Evolutionary conservation across 2,113 vertebrate species (phyloP).

Genomic region (Pachycephala philippinensis): DNA sequence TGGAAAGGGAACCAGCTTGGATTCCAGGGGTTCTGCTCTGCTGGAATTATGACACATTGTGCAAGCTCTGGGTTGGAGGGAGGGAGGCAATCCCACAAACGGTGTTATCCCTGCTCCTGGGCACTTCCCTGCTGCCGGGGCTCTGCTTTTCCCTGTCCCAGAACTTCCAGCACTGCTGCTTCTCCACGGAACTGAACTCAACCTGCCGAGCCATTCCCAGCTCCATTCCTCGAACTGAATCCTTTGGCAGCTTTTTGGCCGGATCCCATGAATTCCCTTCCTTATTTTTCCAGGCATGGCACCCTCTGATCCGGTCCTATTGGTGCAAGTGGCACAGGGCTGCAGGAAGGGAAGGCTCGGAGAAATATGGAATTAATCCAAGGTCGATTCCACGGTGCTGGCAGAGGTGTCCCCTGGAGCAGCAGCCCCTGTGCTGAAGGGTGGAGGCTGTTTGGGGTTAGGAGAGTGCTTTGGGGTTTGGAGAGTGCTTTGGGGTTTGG

Average conservation of each 20-base stretch:
- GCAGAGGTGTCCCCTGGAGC: not conserved
- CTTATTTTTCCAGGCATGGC: not conserved
- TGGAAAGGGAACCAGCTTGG: not conserved
- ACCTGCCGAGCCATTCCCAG: not conserved
- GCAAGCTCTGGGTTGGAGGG: not conserved
- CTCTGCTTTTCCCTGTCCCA: not conserved
- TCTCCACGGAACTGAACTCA: rapidly evolving
- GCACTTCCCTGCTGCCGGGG: not conserved
- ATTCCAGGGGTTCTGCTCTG: not conserved
- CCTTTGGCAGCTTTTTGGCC: not conserved
- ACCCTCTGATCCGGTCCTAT: rapidly evolving
- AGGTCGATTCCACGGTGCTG: not conserved
- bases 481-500: not conserved
- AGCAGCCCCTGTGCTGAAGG: not conserved
- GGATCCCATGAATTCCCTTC: not conserved
- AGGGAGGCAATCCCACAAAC: not conserved
- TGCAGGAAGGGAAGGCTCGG: not conserved
- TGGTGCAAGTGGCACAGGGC: not conserved
- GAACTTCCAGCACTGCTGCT: not conserved
- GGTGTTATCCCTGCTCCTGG: rapidly evolving
- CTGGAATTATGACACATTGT: rapidly evolving
- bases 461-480: not conserved
- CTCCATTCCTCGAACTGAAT: rapidly evolving
- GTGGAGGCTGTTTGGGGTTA: not conserved
- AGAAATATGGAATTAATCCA: not conserved